These are phyloP conservation scores for Valencia hispanica DNA, from an alignment of 2,797 vertebrate species.

Conservation along the genomic window DNA sequence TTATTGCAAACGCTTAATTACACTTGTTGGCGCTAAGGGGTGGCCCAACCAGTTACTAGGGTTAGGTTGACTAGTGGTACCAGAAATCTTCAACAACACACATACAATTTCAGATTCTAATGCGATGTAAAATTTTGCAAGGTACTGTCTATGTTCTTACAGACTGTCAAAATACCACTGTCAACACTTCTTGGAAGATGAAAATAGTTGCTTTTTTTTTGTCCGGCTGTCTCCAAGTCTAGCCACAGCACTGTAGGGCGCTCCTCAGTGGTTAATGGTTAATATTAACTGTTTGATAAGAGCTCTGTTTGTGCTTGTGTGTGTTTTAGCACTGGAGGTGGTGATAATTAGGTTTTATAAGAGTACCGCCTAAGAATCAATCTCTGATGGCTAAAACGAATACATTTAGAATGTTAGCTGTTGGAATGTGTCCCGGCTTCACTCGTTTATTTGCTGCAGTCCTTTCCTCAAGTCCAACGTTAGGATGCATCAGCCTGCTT, in stretches of 20 bases:
- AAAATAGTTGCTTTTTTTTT: slow-evolving; percentile 9
- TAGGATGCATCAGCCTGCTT: background rate
- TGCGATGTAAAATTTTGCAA: no score
- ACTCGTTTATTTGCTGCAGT: background rate
- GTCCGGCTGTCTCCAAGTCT: slow-evolving; percentile 11
- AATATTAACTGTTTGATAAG: slow-evolving; percentile 60
- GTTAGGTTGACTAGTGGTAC: no score
- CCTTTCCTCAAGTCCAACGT: background rate
- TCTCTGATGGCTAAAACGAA: background rate
- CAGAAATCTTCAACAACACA: no score
- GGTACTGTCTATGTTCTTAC: background rate
- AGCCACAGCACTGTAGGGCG: background rate
- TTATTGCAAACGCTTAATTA: no score
- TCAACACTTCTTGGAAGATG: background rate
- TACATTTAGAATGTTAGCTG: background rate
- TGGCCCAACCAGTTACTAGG: no score
- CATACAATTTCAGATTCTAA: no score
- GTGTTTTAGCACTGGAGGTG: background rate
- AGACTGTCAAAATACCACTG: background rate
- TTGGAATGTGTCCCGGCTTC: background rate
- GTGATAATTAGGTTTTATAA: slow-evolving; percentile 12
- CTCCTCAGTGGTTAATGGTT: slow-evolving; percentile 52
- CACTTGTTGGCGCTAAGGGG: no score
- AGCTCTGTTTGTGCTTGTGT: background rate
- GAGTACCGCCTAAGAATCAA: background rate